Base-by-base conservation (phyloP, 2,113 vertebrate species). In the Anas platyrhynchos region DNA sequence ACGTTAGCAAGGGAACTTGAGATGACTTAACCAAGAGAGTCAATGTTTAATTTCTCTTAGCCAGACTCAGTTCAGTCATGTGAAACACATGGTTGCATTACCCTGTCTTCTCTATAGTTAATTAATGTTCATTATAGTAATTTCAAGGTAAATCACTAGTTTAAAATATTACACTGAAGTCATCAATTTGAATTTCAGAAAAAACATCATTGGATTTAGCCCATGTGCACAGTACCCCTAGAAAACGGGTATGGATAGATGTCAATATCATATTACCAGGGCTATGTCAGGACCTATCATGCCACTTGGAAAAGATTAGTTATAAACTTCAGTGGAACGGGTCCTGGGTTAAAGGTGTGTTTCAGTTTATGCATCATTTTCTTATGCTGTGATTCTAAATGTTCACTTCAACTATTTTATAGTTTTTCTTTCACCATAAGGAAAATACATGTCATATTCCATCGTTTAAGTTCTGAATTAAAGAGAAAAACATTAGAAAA, bases 231-330 rank as follows among this genome's bases (percentile, higher is more conserved):
- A 61, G 0, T 10, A 6, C 3, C 17, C 13, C 8, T 3, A 36
- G n/a, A 50, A 91, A 62, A 46, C 12, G 0, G 1, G 5, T 31
- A 18, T 0, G 31, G 38, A n/a, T 1, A 18, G 8, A 13, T 7
- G 43, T 20, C 29, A 63, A 3, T 6, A 9, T 63, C 18, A 0
- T 66, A 27, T 71, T 22, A 25, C 34, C 13, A 13, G 17, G n/a
- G 27, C 11, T 8, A 4, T 26, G 16, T 9, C 43, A 68, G 15
- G n/a, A 73, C 2, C 8, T 27, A 5, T 26, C 72, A 23, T 90
- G 27, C n/a, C 21, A 9, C 43, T 9, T 46, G 7, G 7, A 31
- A 65, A 63, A 52, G 11, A 52, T 52, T 52, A 25, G 50, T 3
- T 74, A 17, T 31, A 44, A 63, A 68, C 38, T 10, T 68, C 43